Conservation (phyloP, 2,888 invertebrate species). For the Isotomurus palustris region DNA sequence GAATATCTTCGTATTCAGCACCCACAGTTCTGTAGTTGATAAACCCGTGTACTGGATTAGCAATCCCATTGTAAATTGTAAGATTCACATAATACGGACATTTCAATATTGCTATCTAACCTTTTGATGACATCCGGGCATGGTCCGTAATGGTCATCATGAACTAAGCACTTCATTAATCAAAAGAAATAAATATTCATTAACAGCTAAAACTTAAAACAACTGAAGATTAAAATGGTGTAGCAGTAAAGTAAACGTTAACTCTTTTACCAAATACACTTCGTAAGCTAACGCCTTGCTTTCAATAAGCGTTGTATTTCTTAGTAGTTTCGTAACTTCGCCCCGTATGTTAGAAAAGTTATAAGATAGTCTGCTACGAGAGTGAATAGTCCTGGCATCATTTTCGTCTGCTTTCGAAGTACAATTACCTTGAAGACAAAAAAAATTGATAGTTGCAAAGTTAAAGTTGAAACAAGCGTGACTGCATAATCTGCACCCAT, state of each 20-base stretch:
- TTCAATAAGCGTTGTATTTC: conserved; percentile 67
- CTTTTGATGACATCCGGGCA: conserved; percentile 72
- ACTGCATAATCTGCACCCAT: too few species aligned
- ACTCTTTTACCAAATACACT: conserved; percentile 64
- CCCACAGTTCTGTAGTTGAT: conserved; percentile 64
- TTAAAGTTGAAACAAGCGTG: too few species aligned
- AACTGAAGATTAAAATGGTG: too few species aligned
- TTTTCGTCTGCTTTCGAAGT: conserved; percentile 10
- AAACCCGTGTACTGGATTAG: background rate
- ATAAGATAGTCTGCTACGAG: background rate
- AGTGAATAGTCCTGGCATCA: background rate
- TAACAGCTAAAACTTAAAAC: too few species aligned
- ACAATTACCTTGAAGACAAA: too few species aligned
- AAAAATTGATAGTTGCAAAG: too few species aligned
- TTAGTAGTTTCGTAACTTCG: conserved; percentile 57
- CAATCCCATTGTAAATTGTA: background rate
- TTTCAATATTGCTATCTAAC: conserved; percentile 53
- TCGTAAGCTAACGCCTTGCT: conserved; percentile 68
- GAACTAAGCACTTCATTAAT: conserved; percentile 65
- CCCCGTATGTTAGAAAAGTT: conserved; percentile 48
- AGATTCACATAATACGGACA: background rate
- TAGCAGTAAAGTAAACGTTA: too few species aligned
- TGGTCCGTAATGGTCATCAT: conserved; percentile 81
- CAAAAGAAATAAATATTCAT: conserved; percentile 11
- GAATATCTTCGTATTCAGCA: conserved; percentile 75